Evolutionary conservation across 37 sponge, comb jelly and placozoan genomes (phyloP).

Genomic region (Ianthella basta): DNA sequence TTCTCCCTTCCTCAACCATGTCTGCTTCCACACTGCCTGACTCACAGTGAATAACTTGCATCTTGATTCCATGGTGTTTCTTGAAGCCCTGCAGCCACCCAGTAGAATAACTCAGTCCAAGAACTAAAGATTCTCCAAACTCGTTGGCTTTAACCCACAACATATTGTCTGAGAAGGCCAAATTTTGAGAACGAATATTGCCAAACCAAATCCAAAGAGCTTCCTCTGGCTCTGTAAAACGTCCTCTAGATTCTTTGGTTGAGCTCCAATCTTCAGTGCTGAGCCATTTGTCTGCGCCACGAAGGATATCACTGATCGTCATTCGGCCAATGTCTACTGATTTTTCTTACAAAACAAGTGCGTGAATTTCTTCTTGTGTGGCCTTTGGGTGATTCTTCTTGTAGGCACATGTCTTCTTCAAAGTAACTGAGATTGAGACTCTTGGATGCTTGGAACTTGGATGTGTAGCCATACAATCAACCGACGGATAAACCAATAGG

Average conservation of each 20-base stretch:
- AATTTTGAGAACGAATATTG: background rate
- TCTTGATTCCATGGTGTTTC: background rate
- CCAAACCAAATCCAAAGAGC: conserved; percentile 28
- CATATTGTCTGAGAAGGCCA: background rate
- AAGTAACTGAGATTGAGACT: background rate
- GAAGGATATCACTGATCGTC: conserved; percentile 18
- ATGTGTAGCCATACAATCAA: too few species aligned
- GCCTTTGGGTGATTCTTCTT: conserved; percentile 4
- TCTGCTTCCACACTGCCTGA: background rate
- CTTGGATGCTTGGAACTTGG: too few species aligned
- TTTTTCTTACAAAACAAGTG: conserved; percentile 5
- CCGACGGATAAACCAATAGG: too few species aligned
- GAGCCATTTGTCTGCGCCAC: background rate
- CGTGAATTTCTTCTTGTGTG: background rate
- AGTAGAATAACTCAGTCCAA: background rate
- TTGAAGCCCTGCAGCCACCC: conserved; percentile 3
- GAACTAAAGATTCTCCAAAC: background rate
- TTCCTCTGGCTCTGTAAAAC: background rate
- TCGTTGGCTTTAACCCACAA: conserved; percentile 10
- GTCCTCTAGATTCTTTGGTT: background rate
- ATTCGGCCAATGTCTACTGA: background rate
- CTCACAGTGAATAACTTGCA: background rate
- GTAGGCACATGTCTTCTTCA: conserved; percentile 1
- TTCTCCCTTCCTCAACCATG: background rate
- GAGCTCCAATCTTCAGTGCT: background rate